Percentiles rank a stretch among this genome's conserved stretches.
These are phyloP conservation scores for Montifringilla adamsi DNA, from an alignment of 2,113 vertebrate species.

Conservation along the genomic window DNA sequence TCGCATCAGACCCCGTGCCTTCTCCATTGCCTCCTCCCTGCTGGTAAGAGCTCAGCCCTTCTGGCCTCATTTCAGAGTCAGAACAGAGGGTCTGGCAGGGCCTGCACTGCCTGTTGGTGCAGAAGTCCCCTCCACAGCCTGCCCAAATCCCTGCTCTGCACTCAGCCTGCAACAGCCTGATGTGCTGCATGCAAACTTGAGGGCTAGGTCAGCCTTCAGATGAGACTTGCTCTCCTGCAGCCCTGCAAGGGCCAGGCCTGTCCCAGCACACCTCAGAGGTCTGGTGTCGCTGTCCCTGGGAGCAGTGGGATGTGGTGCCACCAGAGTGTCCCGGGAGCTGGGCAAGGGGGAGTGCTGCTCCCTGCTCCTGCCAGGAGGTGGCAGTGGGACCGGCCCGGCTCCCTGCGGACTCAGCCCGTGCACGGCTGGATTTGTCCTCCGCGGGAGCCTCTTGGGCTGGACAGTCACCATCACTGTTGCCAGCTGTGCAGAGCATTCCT, in stretches of 20 bases:
- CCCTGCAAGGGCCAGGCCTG: background rate
- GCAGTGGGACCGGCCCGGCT: background rate
- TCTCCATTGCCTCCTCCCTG: slow-evolving; percentile 91
- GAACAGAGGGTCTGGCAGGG: background rate
- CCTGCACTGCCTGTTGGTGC: background rate
- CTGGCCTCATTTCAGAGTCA: background rate
- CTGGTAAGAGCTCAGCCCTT: slow-evolving; percentile 70
- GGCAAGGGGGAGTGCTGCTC: background rate
- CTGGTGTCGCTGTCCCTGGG: background rate
- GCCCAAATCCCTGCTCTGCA: fast-evolving
- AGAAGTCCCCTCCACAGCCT: background rate
- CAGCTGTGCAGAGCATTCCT: background rate
- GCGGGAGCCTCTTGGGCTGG: background rate
- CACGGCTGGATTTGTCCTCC: background rate
- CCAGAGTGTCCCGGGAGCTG: background rate
- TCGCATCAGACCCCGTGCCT: slow-evolving; percentile 86
- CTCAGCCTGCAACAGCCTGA: background rate
- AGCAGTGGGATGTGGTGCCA: background rate
- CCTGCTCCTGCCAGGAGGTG: slow-evolving; percentile 17
- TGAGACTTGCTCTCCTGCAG: background rate
- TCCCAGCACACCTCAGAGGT: background rate
- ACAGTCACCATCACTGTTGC: background rate
- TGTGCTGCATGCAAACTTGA: background rate
- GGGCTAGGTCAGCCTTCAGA: background rate
- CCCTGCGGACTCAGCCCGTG: fast-evolving